Evolutionary conservation across 2,797 vertebrate genomes (phyloP).

Genomic region (Picus viridis): DNA sequence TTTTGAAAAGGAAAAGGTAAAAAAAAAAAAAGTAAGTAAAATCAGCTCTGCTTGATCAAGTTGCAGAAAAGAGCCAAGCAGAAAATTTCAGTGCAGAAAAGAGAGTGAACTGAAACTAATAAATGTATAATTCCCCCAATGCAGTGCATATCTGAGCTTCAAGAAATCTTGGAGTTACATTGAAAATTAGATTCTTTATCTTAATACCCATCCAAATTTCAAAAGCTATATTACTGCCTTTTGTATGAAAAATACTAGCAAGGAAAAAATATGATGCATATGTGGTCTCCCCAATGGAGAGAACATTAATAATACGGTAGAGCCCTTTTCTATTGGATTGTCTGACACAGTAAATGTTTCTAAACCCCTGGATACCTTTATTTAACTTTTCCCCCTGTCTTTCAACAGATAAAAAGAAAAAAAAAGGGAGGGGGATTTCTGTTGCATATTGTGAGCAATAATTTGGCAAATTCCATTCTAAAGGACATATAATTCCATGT

Average conservation of each 20-base stretch:
- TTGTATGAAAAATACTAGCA: not conserved
- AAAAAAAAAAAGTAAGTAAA: not conserved
- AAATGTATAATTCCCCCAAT: not conserved
- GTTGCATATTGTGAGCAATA: not conserved
- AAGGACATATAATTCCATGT: not conserved
- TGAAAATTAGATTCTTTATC: conserved; percentile 8
- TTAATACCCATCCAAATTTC: not conserved
- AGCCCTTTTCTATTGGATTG: conserved; percentile 40
- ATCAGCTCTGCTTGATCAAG: not conserved
- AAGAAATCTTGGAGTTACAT: not conserved
- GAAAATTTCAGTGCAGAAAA: not conserved
- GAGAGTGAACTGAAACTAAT: not conserved
- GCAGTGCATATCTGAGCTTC: not conserved
- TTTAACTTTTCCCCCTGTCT: not conserved
- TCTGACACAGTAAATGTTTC: conserved; percentile 25
- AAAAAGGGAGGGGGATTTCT: not conserved
- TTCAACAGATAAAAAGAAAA: not conserved
- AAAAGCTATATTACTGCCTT: not conserved
- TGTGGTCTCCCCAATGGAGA: not conserved
- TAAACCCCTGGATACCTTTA: not conserved
- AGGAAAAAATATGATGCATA: not conserved
- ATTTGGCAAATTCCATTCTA: not conserved
- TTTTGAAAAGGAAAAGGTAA: not conserved
- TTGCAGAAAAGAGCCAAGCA: not conserved
- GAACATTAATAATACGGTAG: conserved; percentile 2